Evolutionary conservation across 2,113 vertebrate species (phyloP), one percentile per base, ranked within the genome.

Genomic region (Eurystomus gularis): DNA sequence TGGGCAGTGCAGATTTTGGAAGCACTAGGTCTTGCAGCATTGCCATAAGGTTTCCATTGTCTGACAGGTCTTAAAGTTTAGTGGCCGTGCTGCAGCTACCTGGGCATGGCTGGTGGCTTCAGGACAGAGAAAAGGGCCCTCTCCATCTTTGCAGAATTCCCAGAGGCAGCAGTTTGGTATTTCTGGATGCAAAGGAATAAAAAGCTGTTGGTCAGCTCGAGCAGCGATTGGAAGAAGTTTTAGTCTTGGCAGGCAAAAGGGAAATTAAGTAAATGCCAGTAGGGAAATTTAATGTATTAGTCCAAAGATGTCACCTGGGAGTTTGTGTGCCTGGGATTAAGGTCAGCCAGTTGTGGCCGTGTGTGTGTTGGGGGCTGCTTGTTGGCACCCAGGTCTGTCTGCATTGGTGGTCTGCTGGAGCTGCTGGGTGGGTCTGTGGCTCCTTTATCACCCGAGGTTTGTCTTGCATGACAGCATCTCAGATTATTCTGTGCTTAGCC

Each of bases 11-110:
- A 28, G 69, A 7, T 69, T 71, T 87, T 82, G 71, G 76, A 77
- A 90, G 54, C 49, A 18, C 0, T 1, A 6, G 44, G 10, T 69
- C 40, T 66, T 70, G 10, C 35, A 61, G 19, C 0, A 0, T 44
- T 69, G 54, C 62, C 17, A 4, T 49, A 25, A 91, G 29, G 33
- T 93, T 88, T 78, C 17, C 19, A 11, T 37, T 19, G 2, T 24
- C 35, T 49, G 44, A 5, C 42, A 37, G 37, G 10, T 85, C 71
- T 87, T 79, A 10, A 75, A 72, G 37, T 44, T 64, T 28, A n/a
- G 65, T 44, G 76, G 19, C 24, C 2, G 4, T 78, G 52, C 42
- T 82, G 81, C 39, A 64, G 46, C 55, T 73, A 2, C 29, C 52
- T 84, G 69, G 55, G 14, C n/a, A 55, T 10, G 14, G 35, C 72